Base-by-base conservation (phyloP, 1,140 invertebrate species). In the Asbolus verrucosus region DNA sequence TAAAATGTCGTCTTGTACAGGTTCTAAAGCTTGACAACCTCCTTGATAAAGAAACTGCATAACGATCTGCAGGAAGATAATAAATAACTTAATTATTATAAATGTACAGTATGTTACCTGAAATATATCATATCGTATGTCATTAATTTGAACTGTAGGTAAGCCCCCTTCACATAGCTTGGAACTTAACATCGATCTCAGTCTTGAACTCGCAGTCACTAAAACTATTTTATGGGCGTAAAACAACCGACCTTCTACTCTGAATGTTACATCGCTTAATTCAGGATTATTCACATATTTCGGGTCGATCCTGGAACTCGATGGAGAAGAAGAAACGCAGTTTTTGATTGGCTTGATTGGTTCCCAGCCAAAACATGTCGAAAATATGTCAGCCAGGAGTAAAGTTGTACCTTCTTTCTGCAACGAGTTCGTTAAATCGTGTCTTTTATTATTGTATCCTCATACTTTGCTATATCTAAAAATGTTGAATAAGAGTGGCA, bases 31-130 rank as follows among this genome's bases (percentile, higher is more conserved):
- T 43, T 89, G 87, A 77, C 91, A 93, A 13, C 93, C 93, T 11
- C 94, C 94, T 73, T 94, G 93, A 80, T 97, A 97, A 14, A 97
- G 84, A 82, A 93, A 96, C 79, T 96, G 91, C 94, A 96, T 96
- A 1, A 96, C 93, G 85, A 94, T 87, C 92, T 96, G 73, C 63
- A 74, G 77, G 33, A 70, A 33, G 43, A 24, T 9, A 60, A 54
- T 39, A 1, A n/a, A n/a, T n/a, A 8, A 3, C 11, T 46, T 33
- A 73, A 63, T n/a, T 36, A n/a, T 36, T 61, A 2, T 11, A 66
- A 21, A 50, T n/a, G 18, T 27, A 0, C 14, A 15, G 18, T 54
- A 33, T 43, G 38, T 69, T 84, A 94, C 92, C 87, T 95, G 90
- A 81, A 95, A 95, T 74, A 95, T 96, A 76, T 95, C 91, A 81